phyloP scores from a whole-genome alignment of 2,113 vertebrate genomes.

The Oreochromis spilurus region DNA sequence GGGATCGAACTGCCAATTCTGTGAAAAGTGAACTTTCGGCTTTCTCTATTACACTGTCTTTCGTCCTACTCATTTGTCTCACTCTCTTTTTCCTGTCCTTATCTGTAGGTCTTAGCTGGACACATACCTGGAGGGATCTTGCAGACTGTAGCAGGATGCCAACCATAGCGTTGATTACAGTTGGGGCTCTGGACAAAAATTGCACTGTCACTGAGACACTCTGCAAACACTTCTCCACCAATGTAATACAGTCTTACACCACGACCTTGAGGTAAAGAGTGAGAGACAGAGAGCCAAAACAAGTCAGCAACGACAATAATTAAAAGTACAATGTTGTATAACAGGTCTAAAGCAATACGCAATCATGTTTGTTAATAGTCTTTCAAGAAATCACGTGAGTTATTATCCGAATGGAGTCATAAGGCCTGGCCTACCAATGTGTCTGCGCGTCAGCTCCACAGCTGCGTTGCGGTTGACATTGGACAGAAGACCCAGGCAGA shows the following conservation, averaged over 20 bases:
- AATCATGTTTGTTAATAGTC: neutral
- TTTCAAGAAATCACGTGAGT: neutral
- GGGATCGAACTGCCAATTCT: neutral
- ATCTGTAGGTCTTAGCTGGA: neutral
- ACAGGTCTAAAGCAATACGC: neutral
- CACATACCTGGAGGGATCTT: constrained; percentile 95
- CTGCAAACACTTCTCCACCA: constrained; percentile 95
- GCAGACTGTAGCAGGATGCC: constrained; percentile 97
- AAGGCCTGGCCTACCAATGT: constrained; percentile 81
- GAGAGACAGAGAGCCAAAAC: neutral
- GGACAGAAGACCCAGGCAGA: constrained; percentile 94
- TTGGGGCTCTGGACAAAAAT: constrained; percentile 99
- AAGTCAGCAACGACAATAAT: neutral
- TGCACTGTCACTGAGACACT: constrained; percentile 98
- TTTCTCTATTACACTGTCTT: neutral
- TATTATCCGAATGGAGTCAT: neutral
- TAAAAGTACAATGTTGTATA: neutral
- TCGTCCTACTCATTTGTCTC: neutral
- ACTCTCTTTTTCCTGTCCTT: neutral
- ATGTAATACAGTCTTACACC: constrained; percentile 98
- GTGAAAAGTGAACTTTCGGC: neutral
- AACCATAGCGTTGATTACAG: constrained; percentile 98
- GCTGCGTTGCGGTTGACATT: constrained; percentile 96
- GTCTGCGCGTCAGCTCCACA: constrained; percentile 89
- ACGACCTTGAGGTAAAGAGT: constrained; percentile 74